Percentiles rank a stretch among this genome's conserved stretches.
These are phyloP conservation scores for Pipra filicauda DNA, from an alignment of 2,113 vertebrate species.

Conservation along the genomic window DNA sequence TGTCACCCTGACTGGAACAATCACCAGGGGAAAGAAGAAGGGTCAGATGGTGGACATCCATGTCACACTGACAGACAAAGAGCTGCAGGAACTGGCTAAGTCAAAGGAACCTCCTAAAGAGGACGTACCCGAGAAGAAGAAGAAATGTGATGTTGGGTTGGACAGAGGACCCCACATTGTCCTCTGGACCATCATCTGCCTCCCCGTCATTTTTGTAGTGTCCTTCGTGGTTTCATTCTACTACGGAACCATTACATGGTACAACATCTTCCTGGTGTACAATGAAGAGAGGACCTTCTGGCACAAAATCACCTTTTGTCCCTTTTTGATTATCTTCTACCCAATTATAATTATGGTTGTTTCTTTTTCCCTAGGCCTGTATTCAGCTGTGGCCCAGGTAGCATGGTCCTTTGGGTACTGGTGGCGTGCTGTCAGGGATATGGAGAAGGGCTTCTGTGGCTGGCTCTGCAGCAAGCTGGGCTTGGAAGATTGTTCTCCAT, in stretches of 20 bases:
- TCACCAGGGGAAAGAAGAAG: conserved; percentile 97
- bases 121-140: conserved; percentile 68
- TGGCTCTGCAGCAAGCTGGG: conserved; percentile 96
- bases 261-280: conserved; percentile 98
- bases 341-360: conserved; percentile 93
- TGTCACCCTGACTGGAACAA: conserved; percentile 96
- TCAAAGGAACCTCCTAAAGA: conserved; percentile 86
- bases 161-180: conserved; percentile 89
- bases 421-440: conserved; percentile 91
- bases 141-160: conserved; percentile 79
- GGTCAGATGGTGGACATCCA: conserved; percentile 99
- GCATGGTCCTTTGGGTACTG: conserved; percentile 94
- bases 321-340: conserved; percentile 95
- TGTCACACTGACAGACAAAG: conserved; percentile 90
- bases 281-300: conserved; percentile 99
- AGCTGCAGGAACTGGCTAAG: conserved; percentile 89
- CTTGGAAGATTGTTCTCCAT: conserved; percentile 95
- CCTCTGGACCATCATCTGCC: conserved; percentile 94
- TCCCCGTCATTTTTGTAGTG: conserved; percentile 89
- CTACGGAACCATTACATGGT: conserved; percentile 98
- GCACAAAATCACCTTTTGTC: conserved; percentile 96
- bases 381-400: conserved; percentile 90
- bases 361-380: conserved; percentile 88
- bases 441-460: conserved; percentile 98
- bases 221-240: conserved; percentile 97